Percentiles rank a stretch among this genome's conserved stretches.
These are phyloP conservation scores for Belgica antarctica DNA, from an alignment of 2,888 invertebrate species.

Conservation along the genomic window DNA sequence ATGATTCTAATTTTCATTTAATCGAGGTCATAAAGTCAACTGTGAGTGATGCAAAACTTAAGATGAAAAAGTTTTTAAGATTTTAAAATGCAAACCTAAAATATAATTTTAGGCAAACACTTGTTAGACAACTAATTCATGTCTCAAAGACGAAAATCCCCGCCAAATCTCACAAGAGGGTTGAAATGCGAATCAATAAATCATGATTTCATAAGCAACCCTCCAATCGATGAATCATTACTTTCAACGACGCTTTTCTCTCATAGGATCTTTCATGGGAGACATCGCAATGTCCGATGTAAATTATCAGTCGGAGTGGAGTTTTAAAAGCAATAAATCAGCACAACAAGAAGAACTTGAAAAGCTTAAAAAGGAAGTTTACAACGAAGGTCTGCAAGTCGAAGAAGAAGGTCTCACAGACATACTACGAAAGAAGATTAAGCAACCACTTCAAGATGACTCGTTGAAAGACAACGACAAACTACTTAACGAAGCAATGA, in stretches of 20 bases:
- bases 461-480: slow-evolving; percentile 57
- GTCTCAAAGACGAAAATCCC: too few relatives aligned
- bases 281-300: slow-evolving; percentile 76
- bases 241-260: slow-evolving; percentile 8
- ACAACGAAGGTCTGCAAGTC: slow-evolving; percentile 76
- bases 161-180: neutral
- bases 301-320: slow-evolving; percentile 56
- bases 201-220: slow-evolving; percentile 18
- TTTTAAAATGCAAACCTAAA: too few relatives aligned
- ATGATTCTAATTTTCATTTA: too few relatives aligned
- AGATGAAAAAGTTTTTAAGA: too few relatives aligned
- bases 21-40: too few relatives aligned
- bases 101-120: too few relatives aligned
- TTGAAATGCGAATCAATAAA: neutral
- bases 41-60: too few relatives aligned
- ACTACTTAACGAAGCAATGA: slow-evolving; percentile 56
- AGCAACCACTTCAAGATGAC: slow-evolving; percentile 59
- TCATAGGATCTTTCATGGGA: slow-evolving; percentile 76
- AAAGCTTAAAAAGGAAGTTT: slow-evolving; percentile 75
- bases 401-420: slow-evolving; percentile 81
- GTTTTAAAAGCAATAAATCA: slow-evolving; percentile 62
- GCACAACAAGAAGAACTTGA: slow-evolving; percentile 75
- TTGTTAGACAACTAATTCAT: too few relatives aligned
- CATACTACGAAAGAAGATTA: slow-evolving; percentile 68
- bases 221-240: slow-evolving; percentile 22